Conservation (phyloP, 2,888 invertebrate genomes). For the Ectemnius continuus region DNA sequence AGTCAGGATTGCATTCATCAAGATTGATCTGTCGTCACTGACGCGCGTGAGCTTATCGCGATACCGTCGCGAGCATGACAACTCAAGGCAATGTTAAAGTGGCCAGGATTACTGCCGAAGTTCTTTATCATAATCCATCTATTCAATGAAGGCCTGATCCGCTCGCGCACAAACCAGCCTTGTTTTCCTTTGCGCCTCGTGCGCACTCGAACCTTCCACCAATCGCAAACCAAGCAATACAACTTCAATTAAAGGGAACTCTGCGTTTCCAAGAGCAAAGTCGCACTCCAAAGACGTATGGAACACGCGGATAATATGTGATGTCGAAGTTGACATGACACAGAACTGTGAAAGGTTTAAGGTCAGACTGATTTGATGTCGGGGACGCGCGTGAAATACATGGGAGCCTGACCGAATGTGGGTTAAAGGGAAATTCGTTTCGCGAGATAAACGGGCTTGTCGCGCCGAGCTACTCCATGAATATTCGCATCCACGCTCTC, state of each 20-base stretch:
- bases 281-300: too few species aligned
- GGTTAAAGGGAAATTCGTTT: conserved; percentile 47
- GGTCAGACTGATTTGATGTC: neutral
- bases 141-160: neutral
- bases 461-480: conserved; percentile 26
- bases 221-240: too few species aligned
- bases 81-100: neutral
- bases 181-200: too few species aligned
- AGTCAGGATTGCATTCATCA: neutral
- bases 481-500: conserved; percentile 43
- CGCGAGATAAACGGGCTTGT: conserved; percentile 40
- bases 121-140: neutral
- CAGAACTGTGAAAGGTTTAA: too few species aligned
- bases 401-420: conserved; percentile 29
- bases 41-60: conserved; percentile 15
- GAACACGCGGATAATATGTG: too few species aligned
- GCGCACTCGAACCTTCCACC: too few species aligned
- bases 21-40: neutral
- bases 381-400: conserved; percentile 18
- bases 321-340: too few species aligned
- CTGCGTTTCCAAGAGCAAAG: too few species aligned
- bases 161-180: neutral
- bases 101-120: conserved; percentile 9
- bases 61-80: conserved; percentile 3
- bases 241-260: too few species aligned